These are phyloP conservation scores for Coreoperca whiteheadi DNA, from an alignment of 2,113 vertebrate genomes.

Conservation along the genomic window DNA sequence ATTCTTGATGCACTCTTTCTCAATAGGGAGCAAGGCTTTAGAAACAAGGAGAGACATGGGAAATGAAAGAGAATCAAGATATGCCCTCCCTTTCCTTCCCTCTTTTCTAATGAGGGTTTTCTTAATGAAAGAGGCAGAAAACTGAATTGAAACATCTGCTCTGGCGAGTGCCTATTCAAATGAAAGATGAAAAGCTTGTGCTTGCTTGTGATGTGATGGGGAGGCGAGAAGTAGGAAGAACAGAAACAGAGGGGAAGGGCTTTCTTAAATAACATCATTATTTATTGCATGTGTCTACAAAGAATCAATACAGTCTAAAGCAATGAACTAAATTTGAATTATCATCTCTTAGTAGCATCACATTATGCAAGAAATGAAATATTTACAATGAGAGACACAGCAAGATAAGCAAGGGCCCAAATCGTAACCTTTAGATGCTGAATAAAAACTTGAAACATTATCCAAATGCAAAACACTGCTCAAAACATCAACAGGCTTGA, in stretches of 20 bases:
- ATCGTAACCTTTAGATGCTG: constrained; percentile 90
- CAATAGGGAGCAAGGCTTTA: constrained; percentile 28
- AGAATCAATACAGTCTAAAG: constrained; percentile 96
- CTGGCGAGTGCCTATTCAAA: neutral
- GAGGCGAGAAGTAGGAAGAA: constrained; percentile 9
- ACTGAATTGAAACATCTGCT: constrained; percentile 67
- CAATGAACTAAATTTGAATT: constrained; percentile 92
- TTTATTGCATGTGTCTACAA: constrained; percentile 99
- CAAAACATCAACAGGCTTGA: constrained; percentile 91
- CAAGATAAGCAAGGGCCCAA: constrained; percentile 89
- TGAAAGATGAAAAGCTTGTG: constrained; percentile 30
- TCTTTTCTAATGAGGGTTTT: constrained; percentile 30
- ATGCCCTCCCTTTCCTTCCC: neutral
- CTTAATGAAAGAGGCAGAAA: constrained; percentile 34
- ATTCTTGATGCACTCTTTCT: constrained; percentile 34
- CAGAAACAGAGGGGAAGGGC: constrained; percentile 21
- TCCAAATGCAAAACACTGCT: constrained; percentile 93
- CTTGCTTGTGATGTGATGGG: constrained; percentile 1
- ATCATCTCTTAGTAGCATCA: constrained; percentile 90
- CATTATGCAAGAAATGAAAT: constrained; percentile 91
- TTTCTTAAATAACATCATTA: constrained; percentile 96
- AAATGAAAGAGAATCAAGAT: constrained; percentile 37
- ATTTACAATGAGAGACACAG: constrained; percentile 96
- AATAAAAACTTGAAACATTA: constrained; percentile 87
- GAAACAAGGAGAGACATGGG: constrained; percentile 28